These are phyloP conservation scores for Dolichopus griseipennis DNA, from an alignment of 2,888 invertebrate species.

Conservation along the genomic window DNA sequence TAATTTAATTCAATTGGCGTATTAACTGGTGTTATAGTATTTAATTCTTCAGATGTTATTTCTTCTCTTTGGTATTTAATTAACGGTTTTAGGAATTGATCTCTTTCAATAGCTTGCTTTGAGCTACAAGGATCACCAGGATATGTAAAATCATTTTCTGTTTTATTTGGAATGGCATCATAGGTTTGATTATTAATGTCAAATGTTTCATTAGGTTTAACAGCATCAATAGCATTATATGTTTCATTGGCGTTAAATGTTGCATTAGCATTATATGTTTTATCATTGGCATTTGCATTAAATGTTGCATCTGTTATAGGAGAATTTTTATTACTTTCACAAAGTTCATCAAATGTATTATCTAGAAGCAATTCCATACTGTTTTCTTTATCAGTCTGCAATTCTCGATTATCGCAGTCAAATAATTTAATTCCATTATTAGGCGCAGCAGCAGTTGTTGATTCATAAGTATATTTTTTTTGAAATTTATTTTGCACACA, in stretches of 20 bases:
- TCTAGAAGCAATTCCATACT: not conserved
- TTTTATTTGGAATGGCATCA: conserved; percentile 13
- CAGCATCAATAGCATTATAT: not conserved
- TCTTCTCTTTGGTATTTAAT: conserved; percentile 25
- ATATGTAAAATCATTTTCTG: conserved; percentile 13
- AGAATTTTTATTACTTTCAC: not conserved
- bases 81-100: conserved; percentile 18
- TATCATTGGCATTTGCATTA: conserved; percentile 2
- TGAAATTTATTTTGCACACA: conserved; percentile 15
- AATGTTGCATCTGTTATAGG: not conserved
- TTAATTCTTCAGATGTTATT: conserved; percentile 24
- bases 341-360: not conserved
- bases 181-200: conserved; percentile 20
- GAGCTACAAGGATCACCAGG: conserved; percentile 22
- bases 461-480: not conserved
- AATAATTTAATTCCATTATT: conserved; percentile 3
- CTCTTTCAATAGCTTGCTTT: conserved; percentile 22
- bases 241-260: conserved; percentile 14
- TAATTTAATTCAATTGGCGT: conserved; percentile 27
- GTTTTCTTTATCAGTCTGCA: not conserved
- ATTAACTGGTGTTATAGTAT: conserved; percentile 26
- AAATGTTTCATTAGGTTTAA: conserved; percentile 18
- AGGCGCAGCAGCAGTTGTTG: not conserved
- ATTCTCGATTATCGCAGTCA: not conserved
- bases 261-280: conserved; percentile 10